Percentiles rank a stretch among this genome's conserved stretches.
These are phyloP conservation scores for Cygnus buccinator DNA, from an alignment of 2,113 vertebrate species.

Conservation along the genomic window DNA sequence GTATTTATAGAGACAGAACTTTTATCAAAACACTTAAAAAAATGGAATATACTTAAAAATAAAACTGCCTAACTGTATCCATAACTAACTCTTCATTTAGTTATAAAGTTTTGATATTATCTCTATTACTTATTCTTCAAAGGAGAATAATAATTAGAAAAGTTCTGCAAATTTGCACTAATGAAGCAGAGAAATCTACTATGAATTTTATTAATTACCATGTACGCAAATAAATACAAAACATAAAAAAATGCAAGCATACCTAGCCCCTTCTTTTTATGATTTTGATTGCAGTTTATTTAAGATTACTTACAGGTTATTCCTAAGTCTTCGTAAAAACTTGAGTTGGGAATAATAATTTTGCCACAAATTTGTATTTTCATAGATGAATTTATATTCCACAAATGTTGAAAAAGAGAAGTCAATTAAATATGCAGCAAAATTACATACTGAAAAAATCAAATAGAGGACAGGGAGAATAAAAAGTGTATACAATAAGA, in stretches of 20 bases:
- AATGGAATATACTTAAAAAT: neutral
- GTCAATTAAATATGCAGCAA: neutral
- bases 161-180: slow-evolving; percentile 68
- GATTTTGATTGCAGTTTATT: neutral
- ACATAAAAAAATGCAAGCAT: neutral
- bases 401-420: neutral
- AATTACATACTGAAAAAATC: neutral
- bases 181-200: slow-evolving; percentile 57
- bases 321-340: neutral
- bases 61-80: slow-evolving; percentile 5
- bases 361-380: neutral
- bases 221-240: neutral
- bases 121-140: slow-evolving; percentile 61
- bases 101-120: slow-evolving; percentile 29
- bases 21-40: neutral
- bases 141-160: slow-evolving; percentile 38
- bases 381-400: neutral
- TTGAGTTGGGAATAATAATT: neutral
- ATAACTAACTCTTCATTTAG: slow-evolving; percentile 26
- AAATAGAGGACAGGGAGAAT: neutral
- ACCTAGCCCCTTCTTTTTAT: neutral
- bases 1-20: neutral
- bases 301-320: neutral
- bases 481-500: neutral
- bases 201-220: slow-evolving; percentile 11